These are phyloP conservation scores for Solenodon paradoxus DNA, from an alignment of 2,113 vertebrate species.

Conservation along the genomic window DNA sequence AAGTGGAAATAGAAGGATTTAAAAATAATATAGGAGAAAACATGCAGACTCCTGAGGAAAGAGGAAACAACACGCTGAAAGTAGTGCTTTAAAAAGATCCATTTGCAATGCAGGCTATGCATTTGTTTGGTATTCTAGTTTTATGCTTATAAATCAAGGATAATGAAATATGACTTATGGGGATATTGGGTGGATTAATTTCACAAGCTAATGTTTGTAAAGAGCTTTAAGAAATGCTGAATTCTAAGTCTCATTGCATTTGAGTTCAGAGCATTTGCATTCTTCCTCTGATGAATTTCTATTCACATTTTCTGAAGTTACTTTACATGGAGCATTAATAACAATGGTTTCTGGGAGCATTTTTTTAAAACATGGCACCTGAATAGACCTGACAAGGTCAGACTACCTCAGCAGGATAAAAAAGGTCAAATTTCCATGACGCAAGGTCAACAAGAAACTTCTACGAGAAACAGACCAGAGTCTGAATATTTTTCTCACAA, in stretches of 20 bases:
- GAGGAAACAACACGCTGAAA: background rate
- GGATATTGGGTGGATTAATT: constrained; percentile 63
- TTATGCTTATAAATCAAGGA: constrained; percentile 51
- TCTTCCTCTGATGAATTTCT: background rate
- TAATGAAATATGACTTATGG: constrained; percentile 58
- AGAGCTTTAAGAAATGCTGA: constrained; percentile 59
- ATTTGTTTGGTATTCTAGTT: constrained; percentile 11
- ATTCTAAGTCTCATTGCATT: background rate
- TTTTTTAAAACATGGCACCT: background rate
- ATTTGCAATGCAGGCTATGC: background rate
- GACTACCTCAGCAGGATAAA: background rate
- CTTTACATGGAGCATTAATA: background rate
- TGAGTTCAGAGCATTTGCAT: constrained; percentile 44
- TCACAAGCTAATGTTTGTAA: constrained; percentile 46
- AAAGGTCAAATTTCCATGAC: background rate
- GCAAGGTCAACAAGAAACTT: background rate
- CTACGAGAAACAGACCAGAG: background rate
- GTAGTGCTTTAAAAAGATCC: constrained; percentile 25
- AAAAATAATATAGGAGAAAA: background rate
- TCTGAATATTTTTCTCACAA: background rate
- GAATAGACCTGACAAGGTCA: background rate
- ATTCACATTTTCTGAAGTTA: background rate
- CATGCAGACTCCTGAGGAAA: background rate
- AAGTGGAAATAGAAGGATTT: background rate
- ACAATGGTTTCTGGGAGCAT: background rate